Conservation (phyloP, 2,113 vertebrate genomes). For the Apodemus speciosus region DNA sequence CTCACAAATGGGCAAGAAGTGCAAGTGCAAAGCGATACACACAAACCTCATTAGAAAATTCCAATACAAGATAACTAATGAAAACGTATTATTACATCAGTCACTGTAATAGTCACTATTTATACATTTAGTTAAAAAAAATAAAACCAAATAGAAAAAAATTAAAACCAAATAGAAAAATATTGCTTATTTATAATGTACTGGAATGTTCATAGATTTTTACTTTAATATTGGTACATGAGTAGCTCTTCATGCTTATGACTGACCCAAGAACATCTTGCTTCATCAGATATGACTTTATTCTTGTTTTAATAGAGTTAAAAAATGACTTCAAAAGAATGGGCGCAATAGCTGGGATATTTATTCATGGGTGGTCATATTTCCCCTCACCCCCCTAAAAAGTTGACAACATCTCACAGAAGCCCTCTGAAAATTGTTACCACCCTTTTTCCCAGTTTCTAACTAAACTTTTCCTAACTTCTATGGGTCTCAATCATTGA, state of each 20-base stretch:
- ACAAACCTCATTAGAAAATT: background rate
- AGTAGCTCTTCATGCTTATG: background rate
- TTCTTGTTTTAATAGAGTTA: background rate
- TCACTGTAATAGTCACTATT: background rate
- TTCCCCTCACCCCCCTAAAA: background rate
- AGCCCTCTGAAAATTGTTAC: background rate
- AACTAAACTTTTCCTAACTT: background rate
- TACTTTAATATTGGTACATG: background rate
- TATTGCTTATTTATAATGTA: background rate
- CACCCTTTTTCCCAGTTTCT: background rate
- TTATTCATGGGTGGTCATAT: background rate
- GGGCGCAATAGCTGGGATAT: background rate
- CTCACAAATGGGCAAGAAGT: background rate
- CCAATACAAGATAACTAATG: constrained; percentile 11
- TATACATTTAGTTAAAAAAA: background rate
- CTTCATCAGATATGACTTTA: background rate
- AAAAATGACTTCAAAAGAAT: background rate
- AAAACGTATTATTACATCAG: background rate
- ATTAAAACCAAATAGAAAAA: background rate
- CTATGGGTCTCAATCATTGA: background rate
- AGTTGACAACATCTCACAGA: background rate
- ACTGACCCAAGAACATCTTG: background rate
- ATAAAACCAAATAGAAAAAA: background rate
- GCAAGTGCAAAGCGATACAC: background rate
- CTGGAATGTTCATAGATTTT: background rate